These are phyloP conservation scores for Xiphorhynchus elegans DNA, from an alignment of 2,113 vertebrate genomes.

Conservation along the genomic window DNA sequence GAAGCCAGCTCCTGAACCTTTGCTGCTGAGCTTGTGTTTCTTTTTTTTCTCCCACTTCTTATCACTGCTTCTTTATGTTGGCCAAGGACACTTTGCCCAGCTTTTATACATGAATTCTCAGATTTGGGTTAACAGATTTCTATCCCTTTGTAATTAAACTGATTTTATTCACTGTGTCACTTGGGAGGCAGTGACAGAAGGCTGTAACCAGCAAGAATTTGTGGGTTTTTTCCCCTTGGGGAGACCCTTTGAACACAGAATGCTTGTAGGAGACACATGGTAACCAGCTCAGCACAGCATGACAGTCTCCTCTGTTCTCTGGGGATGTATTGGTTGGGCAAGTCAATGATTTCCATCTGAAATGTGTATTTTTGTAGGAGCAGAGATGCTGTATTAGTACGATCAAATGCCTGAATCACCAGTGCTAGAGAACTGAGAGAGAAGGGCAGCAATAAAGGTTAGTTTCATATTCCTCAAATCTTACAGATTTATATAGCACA, in stretches of 20 bases:
- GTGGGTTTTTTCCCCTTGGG: neutral
- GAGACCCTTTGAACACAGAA: neutral
- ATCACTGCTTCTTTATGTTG: neutral
- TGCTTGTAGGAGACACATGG: neutral
- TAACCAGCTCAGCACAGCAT: neutral
- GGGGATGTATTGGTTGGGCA: neutral
- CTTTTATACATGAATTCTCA: neutral
- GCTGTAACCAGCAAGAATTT: conserved; percentile 1
- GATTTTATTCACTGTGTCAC: neutral
- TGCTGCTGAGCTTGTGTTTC: neutral
- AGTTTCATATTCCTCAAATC: neutral
- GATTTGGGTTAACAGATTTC: neutral
- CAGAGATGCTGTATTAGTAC: neutral
- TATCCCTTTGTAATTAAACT: neutral
- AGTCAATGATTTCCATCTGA: neutral
- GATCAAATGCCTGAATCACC: neutral
- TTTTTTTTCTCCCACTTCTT: neutral
- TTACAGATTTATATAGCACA: neutral
- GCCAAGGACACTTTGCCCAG: neutral
- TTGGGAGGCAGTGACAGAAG: neutral
- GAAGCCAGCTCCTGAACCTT: neutral
- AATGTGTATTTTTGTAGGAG: neutral
- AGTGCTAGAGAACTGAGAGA: neutral
- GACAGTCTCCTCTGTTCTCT: neutral
- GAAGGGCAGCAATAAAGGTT: neutral